Base-by-base conservation (phyloP, 1,140 invertebrate species). In the Stenopsyche tienmushanensis region DNA sequence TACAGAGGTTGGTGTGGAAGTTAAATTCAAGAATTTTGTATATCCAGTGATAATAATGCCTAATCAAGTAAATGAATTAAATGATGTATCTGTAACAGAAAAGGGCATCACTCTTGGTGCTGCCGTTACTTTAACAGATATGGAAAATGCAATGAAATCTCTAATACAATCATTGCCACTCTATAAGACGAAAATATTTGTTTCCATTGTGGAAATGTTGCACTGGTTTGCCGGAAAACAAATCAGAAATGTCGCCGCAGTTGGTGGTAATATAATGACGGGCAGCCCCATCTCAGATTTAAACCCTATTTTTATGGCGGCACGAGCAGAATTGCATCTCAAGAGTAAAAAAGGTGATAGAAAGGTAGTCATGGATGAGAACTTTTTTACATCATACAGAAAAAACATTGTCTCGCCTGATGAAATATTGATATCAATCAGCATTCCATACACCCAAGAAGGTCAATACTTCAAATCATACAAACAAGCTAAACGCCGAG, bases 231-330 rank as follows among this genome's bases (percentile, higher is more conserved):
- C 94, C 64, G 93, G 96, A 20, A 92, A 90, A 76, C 96, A 98
- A 83, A 94, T 98, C 57, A 84, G 94, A 67, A 97, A 85, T 74
- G 85, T 87, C 3, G 85, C 85, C 77, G 87, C 91, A 26, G 76
- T 98, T 17, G 93, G 90, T 47, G 94, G 95, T 21, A 98, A 97
- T 77, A 93, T 97, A 50, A 90, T 97, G 80, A 97, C 94, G 0
- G 93, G 93, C 13, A 96, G 94, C 79, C 95, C 96, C 0, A 97
- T 98, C 74, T 97, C 94, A 8, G 96, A 98, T 81, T 82, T 98
- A 73, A 96, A 95, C 80, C 95, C 95, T 15, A 87, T 98, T 66
- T 87, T 97, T 65, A 87, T 96, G 82, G 92, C 94, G 10, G 86
- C 87, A 60, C 82, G 83, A 0, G 76, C 80, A 24, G 84, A 82